Evolutionary conservation across 2,888 invertebrate species (phyloP).

Genomic region (Eupithecia abbreviata): DNA sequence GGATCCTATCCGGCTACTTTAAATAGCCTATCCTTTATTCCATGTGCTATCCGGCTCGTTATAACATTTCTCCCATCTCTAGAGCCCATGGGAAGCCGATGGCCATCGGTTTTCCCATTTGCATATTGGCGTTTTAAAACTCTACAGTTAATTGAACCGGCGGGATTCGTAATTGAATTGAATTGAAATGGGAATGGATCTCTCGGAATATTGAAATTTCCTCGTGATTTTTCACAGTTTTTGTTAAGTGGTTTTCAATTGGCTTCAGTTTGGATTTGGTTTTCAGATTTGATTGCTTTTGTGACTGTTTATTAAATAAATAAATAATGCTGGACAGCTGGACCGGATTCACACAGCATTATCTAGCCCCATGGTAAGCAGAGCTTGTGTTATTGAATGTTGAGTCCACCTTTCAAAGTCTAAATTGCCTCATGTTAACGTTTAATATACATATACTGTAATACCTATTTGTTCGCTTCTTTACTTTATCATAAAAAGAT

Average conservation of each 20-base stretch:
- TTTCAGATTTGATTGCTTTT: not conserved
- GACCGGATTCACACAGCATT: too few species aligned
- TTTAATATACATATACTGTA: too few species aligned
- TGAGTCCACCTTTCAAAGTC: too few species aligned
- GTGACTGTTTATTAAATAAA: not conserved
- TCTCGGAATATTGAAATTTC: conserved; percentile 27
- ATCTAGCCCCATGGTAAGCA: too few species aligned
- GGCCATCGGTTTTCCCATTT: conserved; percentile 69
- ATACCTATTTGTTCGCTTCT: too few species aligned
- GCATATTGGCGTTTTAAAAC: conserved; percentile 71
- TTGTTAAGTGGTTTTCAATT: conserved; percentile 29
- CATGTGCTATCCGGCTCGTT: not conserved
- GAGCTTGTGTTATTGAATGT: too few species aligned
- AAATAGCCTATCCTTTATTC: not conserved
- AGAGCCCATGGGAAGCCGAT: conserved; percentile 49
- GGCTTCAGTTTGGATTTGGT: conserved; percentile 8
- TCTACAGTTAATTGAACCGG: conserved; percentile 63
- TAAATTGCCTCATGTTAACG: too few species aligned
- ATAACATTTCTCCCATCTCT: conserved; percentile 36
- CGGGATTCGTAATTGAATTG: conserved; percentile 46
- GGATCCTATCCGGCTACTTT: not conserved
- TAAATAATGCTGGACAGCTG: too few species aligned
- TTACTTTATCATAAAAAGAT: too few species aligned
- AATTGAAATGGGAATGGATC: conserved; percentile 37
- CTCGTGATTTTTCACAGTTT: conserved; percentile 25